Base-by-base conservation (phyloP, 37 sponge, comb jelly and placozoan species). In the Spongia lamella region DNA sequence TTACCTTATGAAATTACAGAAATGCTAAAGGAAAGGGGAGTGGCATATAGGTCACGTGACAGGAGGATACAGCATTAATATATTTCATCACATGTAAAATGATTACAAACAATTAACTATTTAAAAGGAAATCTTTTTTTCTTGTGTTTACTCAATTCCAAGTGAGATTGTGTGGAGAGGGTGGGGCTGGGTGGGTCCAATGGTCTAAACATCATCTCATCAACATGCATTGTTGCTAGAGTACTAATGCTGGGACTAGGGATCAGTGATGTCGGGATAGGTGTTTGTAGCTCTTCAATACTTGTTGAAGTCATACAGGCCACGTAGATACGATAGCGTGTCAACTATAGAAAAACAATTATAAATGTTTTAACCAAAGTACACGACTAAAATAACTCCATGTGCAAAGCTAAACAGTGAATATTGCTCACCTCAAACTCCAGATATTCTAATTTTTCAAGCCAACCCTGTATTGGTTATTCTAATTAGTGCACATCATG, bases 1-100 rank as follows among this genome's bases (percentile, higher is more conserved):
- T 79, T 94, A 6, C 95, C 95, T 22, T 72, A 79, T 24, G 93
- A 94, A 53, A 77, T 91, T 57, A 75, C 87, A n/a, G 84, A 90
- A 33, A 71, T 57, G 14, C 50, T 94, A 1, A 78, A 83, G 47
- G 93, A 83, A 52, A 87, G 75, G 49, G 93, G 93, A 26, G 66
- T 81, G 1, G 80, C 84, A 2, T 93, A 86, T 24, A 30, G 59
- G n/a, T 76, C 84, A 20, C 30, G 94, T 63, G 94, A 93, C 74
- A 85, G 47, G 47, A 43, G 47, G 9, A 43, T 43, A 43, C 47
- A 43, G 9, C 47, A 43, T 9, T 43, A 9, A 43, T 43, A 43
- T 9, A 43, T 43, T 5, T 13, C n/a, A 13, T 9, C 47, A 43
- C 47, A 43, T 43, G 47, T 43, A 13, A 43, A 13, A 43, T 43